phyloP scores from a whole-genome alignment of 2,113 vertebrate genomes.

The Morone chrysops region DNA sequence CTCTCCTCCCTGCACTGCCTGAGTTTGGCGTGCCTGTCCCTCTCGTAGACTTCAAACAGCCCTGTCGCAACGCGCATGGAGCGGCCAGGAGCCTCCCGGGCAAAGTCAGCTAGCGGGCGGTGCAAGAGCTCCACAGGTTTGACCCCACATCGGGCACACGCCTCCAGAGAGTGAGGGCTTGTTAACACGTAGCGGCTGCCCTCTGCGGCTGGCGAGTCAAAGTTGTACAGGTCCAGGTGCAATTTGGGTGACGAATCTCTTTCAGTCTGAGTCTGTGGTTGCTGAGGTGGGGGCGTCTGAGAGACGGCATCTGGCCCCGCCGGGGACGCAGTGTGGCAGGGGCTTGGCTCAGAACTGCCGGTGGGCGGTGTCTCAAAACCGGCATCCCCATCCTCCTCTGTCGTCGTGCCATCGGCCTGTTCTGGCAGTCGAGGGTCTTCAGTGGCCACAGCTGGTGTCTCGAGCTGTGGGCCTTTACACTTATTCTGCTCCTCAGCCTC shows the following conservation, averaged over 20 bases:
- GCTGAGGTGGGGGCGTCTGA: conserved; percentile 23
- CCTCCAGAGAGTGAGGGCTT: conserved; percentile 95
- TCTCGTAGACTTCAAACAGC: conserved; percentile 93
- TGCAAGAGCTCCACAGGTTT: conserved; percentile 95
- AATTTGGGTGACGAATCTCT: conserved; percentile 84
- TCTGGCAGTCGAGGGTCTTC: conserved; percentile 74
- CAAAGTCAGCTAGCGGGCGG: conserved; percentile 89
- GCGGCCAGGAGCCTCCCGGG: conserved; percentile 91
- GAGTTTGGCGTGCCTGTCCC: conserved; percentile 90
- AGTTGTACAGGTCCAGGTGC: conserved; percentile 96
- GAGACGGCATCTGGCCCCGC: background rate
- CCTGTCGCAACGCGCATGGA: conserved; percentile 95
- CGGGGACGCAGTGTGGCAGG: conserved; percentile 48
- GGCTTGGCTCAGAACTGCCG: conserved; percentile 71
- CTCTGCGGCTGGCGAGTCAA: conserved; percentile 92
- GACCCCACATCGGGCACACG: conserved; percentile 95
- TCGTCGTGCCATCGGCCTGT: conserved; percentile 62
- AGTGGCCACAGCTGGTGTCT: conserved; percentile 64
- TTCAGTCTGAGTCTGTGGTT: conserved; percentile 56
- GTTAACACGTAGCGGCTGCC: conserved; percentile 98
- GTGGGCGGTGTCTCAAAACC: conserved; percentile 74
- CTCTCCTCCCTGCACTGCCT: conserved; percentile 93
- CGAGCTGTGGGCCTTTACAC: conserved; percentile 72
- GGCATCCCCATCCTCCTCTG: conserved; percentile 72
- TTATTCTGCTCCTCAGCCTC: conserved; percentile 83